A percentile compares a stretch with the other conserved stretches of the same genome.
Evolutionary conservation across 2,888 invertebrate genomes (phyloP).

Genomic region (Drosophila colorata): DNA sequence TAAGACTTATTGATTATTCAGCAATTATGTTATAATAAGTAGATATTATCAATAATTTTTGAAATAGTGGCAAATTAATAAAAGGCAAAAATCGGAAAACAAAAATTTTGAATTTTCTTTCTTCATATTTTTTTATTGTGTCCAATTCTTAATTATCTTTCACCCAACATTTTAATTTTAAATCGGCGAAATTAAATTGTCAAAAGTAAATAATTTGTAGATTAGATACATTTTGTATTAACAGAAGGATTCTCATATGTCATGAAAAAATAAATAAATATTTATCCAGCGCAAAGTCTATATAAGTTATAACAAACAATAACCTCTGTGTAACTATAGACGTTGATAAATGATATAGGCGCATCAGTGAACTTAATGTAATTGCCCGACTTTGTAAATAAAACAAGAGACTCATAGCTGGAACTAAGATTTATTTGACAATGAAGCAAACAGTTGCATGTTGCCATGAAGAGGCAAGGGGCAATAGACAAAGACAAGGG

Average conservation of each 20-base stretch:
- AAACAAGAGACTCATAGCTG: slow-evolving; percentile 59
- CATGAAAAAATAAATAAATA: slow-evolving; percentile 20
- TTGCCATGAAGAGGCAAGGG: slow-evolving; percentile 20
- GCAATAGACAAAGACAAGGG: slow-evolving; percentile 3
- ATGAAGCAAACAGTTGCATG: slow-evolving; percentile 67
- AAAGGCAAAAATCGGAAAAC: too few relatives aligned
- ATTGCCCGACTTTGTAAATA: slow-evolving; percentile 72
- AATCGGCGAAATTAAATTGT: too few relatives aligned
- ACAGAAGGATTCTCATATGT: neutral
- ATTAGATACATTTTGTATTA: neutral
- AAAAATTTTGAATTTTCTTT: too few relatives aligned
- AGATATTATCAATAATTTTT: neutral
- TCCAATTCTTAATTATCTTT: too few relatives aligned
- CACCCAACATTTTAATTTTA: too few relatives aligned
- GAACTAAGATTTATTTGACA: slow-evolving; percentile 74
- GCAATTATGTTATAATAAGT: neutral
- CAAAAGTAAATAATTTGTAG: neutral
- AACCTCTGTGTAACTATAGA: slow-evolving; percentile 6
- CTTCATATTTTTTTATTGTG: too few relatives aligned
- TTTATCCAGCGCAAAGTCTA: slow-evolving; percentile 9
- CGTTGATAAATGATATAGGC: slow-evolving; percentile 51
- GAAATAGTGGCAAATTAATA: too few relatives aligned
- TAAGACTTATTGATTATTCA: neutral
- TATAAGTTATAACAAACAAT: slow-evolving; percentile 18
- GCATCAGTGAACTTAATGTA: slow-evolving; percentile 66